Evolutionary conservation across 2,113 vertebrate species (phyloP).

Genomic region (Ochotona curzoniae): DNA sequence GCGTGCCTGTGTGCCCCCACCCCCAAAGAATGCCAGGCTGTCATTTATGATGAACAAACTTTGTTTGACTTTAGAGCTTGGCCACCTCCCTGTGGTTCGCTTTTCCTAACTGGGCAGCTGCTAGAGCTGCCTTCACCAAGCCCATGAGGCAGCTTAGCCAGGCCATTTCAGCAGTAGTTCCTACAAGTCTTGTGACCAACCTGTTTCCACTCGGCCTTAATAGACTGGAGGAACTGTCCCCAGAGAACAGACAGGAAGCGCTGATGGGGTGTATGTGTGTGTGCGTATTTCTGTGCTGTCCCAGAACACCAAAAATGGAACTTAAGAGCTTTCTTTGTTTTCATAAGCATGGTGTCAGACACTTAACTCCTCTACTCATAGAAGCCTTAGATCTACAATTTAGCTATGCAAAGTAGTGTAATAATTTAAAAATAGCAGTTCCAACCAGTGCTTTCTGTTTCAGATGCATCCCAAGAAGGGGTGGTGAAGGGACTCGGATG

Average conservation of each 20-base stretch:
- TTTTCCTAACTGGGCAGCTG: background rate
- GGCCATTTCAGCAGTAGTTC: background rate
- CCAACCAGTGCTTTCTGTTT: conserved; percentile 88
- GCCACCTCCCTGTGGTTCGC: background rate
- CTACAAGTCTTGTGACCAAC: conserved; percentile 44
- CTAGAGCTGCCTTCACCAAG: conserved; percentile 41
- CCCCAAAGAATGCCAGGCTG: background rate
- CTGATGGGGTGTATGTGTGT: background rate
- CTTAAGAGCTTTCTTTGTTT: conserved; percentile 83
- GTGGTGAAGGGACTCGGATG: conserved; percentile 83
- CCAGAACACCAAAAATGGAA: conserved; percentile 76
- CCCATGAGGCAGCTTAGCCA: background rate
- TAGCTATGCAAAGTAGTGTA: conserved; percentile 91
- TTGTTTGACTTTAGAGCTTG: conserved; percentile 42
- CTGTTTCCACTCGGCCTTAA: conserved; percentile 48
- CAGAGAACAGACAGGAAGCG: conserved; percentile 21
- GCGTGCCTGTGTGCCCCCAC: background rate
- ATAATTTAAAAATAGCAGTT: conserved; percentile 85
- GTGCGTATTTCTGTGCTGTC: conserved; percentile 4
- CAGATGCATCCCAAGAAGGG: conserved; percentile 85
- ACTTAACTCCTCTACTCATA: conserved; percentile 86
- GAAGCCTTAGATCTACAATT: conserved; percentile 90
- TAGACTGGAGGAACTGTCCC: conserved; percentile 45
- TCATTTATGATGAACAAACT: conserved; percentile 8
- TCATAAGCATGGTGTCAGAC: conserved; percentile 83